A percentile compares a stretch with the other conserved stretches of the same genome.
These are phyloP conservation scores for Linnaemya vulpina DNA, from an alignment of 2,888 invertebrate genomes.

Conservation along the genomic window DNA sequence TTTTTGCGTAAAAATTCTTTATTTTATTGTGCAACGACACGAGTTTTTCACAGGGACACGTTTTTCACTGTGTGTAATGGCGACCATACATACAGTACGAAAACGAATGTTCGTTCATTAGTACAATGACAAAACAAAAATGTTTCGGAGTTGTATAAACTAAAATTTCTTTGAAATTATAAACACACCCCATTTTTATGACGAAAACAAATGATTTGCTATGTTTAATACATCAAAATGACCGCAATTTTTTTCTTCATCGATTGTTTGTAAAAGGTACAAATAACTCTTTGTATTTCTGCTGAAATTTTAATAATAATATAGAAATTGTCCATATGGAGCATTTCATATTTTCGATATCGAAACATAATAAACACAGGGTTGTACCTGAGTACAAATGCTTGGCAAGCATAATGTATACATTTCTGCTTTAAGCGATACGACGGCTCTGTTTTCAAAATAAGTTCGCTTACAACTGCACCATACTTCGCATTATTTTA, in stretches of 20 bases:
- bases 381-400: constrained; percentile 1
- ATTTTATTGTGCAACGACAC: constrained; percentile 80
- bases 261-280: constrained; percentile 18
- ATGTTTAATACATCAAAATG: constrained; percentile 60
- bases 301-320: constrained; percentile 59
- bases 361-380: constrained; percentile 56
- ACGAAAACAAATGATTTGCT: constrained; percentile 63
- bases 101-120: constrained; percentile 76
- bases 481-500: constrained; percentile 55
- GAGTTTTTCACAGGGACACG: constrained; percentile 83
- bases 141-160: constrained; percentile 77
- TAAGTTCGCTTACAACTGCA: constrained; percentile 25
- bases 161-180: constrained; percentile 67
- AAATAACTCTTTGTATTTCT: constrained; percentile 34
- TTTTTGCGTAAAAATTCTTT: constrained; percentile 79
- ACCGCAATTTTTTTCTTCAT: constrained; percentile 58
- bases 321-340: constrained; percentile 10
- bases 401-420: constrained; percentile 25
- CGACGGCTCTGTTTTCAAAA: not conserved
- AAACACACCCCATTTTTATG: constrained; percentile 57
- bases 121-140: constrained; percentile 71
- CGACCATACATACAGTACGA: constrained; percentile 75
- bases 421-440: not conserved
- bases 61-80: constrained; percentile 82
- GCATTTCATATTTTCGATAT: constrained; percentile 58